phyloP scores from a whole-genome alignment of 1,140 invertebrate species.

The Parapsyche elsis region DNA sequence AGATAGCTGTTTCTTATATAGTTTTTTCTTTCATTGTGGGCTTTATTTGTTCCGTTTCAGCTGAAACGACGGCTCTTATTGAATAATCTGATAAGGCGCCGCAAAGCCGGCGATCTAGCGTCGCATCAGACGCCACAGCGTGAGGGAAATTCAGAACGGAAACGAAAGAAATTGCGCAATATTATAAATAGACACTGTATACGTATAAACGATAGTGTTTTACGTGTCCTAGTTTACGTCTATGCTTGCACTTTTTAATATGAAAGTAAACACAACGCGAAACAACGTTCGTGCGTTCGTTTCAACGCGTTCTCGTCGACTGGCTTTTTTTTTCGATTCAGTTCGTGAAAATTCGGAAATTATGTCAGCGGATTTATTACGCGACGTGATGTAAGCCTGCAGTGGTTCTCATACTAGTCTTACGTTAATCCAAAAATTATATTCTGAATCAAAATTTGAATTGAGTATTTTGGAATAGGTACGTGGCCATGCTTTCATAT shows the following conservation, averaged over 20 bases:
- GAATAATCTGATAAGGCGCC: conserved; percentile 39
- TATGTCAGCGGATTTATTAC: conserved; percentile 27
- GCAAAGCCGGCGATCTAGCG: conserved; percentile 25
- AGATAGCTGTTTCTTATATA: not conserved
- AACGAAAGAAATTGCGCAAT: not conserved
- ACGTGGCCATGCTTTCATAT: too few species aligned
- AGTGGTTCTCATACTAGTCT: not conserved
- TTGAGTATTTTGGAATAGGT: too few species aligned
- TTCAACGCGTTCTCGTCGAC: not conserved
- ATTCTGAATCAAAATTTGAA: too few species aligned
- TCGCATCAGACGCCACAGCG: conserved; percentile 1
- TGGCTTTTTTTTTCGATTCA: conserved; percentile 5
- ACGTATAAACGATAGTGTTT: too few species aligned
- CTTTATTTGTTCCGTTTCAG: conserved; percentile 19
- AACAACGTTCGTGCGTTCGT: not conserved
- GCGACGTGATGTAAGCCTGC: not conserved
- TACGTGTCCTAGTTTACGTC: too few species aligned
- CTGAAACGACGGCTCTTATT: conserved; percentile 31
- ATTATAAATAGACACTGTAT: too few species aligned
- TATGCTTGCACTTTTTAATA: too few species aligned
- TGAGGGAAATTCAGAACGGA: not conserved
- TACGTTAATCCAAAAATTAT: not conserved
- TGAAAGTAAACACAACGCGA: too few species aligned
- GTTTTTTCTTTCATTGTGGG: too few species aligned
- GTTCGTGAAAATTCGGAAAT: conserved; percentile 26